Evolutionary conservation across 2,797 vertebrate genomes (phyloP), one percentile per base, ranked within the genome.

Genomic region (Eospalax fontanierii): DNA sequence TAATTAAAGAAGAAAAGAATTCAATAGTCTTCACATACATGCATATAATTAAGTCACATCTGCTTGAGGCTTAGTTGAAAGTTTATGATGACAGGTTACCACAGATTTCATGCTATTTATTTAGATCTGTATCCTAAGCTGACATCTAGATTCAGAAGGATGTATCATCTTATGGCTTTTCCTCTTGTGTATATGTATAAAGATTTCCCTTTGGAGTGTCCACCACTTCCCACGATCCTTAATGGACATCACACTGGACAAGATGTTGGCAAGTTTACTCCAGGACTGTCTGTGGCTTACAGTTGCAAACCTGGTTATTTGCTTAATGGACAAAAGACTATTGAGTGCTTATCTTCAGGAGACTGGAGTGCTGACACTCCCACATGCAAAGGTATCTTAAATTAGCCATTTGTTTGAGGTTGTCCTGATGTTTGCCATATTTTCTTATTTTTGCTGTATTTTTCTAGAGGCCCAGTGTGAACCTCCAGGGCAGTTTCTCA

Each of bases 311-410:
- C 94, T 0, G 98, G 98, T 10, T 98, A 97, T 38, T 94, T 97
- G 0, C 98, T 98, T 0, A 0, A 40, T 22, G 98, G 98, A 91
- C 61, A 83, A 0, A 93, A 94, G 90, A 90, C 24, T 59, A 95
- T 98, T 92, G 71, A 0, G 24, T 98, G 98, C 92, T 97, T 97
- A 0, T 91, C 0, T 9, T 97, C 95, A 1, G 98, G 98, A 89
- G 8, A n/a, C 11, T 99, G 98, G 98, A 98, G 96, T 92, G 74
- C 79, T 80, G 73, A 43, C 1, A 35, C 76, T 22, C 98, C 98
- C 54, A 89, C 0, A 1, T 98, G 98, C 91, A 2, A 89, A 98
- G 98, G 98, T 98, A 95, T 16, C 59, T 71, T 79, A 87, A 71
- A 94, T 82, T 92, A 38, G 59, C 4, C 35, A 40, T 43, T 21